Base-by-base conservation (phyloP, 2,888 invertebrate genomes). In the Ceramica pisi region DNA sequence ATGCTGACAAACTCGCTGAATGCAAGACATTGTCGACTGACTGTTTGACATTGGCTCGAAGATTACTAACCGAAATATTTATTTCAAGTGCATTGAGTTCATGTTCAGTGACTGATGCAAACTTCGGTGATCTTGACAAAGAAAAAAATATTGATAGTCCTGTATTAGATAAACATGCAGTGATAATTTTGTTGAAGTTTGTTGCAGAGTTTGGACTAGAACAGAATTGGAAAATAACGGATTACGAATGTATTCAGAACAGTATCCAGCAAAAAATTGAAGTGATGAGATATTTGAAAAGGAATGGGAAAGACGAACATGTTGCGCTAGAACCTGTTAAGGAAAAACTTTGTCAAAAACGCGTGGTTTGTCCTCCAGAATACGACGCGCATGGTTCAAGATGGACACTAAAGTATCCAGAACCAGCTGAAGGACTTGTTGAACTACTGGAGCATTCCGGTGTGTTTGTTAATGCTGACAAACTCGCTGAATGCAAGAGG, bases 401-500 rank as follows among this genome's bases (percentile, higher is more conserved):
- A 53, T 73, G 71, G 71, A 73, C 72, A 16, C 14, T 44, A 16
- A 44, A 44, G 14, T 44, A 44, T 44, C 16, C 6, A 16, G 16
- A 16, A 1, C 44, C 44, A 7, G 44, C 44, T 44, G 1, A 0
- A 5, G 44, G 44, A 16, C 44, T 44, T 44, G 44, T 44, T 16
- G 44, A 44, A 44, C 44, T 44, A 19, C 16, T 44, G 44, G 44
- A 44, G 6, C 0, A 44, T 44, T 44, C 44, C 16, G 16, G 16
- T 16, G 44, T 16, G 14, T 44, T 6, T 16, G 44, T 44, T 14
- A 44, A 44, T 16, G 44, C 44, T 19, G 44, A 44, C 44, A 44
- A 44, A 44, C 44, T 44, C 1, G 44, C 44, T 44, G 44, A 44
- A 16, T 44, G 7, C 44, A 44, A 44, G 44, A 38, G 38, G 38